Conservation (phyloP, 2,888 invertebrate species). For the Phaedon cochleariae region DNA sequence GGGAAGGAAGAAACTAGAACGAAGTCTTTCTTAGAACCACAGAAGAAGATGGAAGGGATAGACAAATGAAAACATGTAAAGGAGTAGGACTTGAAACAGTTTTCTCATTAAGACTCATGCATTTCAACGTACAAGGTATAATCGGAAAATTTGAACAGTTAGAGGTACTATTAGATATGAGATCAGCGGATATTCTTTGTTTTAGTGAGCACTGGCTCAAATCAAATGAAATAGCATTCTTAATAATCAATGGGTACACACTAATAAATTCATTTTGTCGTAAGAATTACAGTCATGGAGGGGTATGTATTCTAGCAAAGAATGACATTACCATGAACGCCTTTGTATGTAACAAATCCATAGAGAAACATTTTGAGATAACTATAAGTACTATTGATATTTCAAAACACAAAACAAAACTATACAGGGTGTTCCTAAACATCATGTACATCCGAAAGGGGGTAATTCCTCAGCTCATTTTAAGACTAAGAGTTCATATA, state of each 20-base stretch:
- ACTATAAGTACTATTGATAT: not conserved
- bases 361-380: slow-evolving; percentile 1
- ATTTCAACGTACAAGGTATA: slow-evolving; percentile 1
- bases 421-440: too few relatives aligned
- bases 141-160: not conserved
- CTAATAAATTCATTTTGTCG: slow-evolving; percentile 6
- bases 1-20: not conserved
- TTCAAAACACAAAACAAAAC: not conserved
- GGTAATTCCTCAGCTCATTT: too few relatives aligned
- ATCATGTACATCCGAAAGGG: too few relatives aligned
- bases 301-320: not conserved
- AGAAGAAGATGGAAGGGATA: not conserved
- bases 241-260: not conserved
- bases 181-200: not conserved
- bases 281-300: not conserved
- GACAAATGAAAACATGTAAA: not conserved
- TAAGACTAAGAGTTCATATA: too few relatives aligned
- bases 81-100: not conserved
- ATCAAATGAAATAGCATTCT: slow-evolving; percentile 3
- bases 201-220: not conserved
- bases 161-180: not conserved
- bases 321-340: not conserved
- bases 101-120: not conserved
- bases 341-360: not conserved
- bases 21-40: not conserved